Evolutionary conservation across 2,113 vertebrate genomes (phyloP), one percentile per base, ranked within the genome.

Genomic region (Oncorhynchus masou): DNA sequence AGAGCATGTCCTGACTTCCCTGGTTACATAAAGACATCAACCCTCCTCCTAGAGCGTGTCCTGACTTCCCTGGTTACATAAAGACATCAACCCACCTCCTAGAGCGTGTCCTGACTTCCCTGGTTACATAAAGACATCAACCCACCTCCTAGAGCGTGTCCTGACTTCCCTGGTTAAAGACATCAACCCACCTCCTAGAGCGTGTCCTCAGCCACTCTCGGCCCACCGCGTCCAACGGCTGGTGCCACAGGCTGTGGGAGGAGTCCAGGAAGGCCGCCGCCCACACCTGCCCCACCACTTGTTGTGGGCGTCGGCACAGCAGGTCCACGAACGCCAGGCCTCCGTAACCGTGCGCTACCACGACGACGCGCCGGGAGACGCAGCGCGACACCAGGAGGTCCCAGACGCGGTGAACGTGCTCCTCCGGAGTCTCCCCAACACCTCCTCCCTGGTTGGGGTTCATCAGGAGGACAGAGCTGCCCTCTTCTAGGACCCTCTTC

Each of bases 311-410:
- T 22, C 65, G 86, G 72, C 89, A 79, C 29, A 95, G 86, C 25
- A 95, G 84, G 75, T 96, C 91, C 54, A 94, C 86, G 4, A 96
- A 95, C 9, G 91, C 93, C 77, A 94, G 82, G 3, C 94, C 94
- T 20, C 94, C 94, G 0, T 94, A 93, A 57, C 94, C 94, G 0
- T 94, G 93, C 54, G 88, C 91, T 60, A 94, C 78, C 69, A 95
- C 93, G 4, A 88, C 89, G 49, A 95, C 84, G 0, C 90, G 84
- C 29, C 81, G 81, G 4, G 90, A 87, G 48, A 78, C 15, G 0
- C 87, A 89, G n/a, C 83, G 90, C 4, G 91, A 88, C 73, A 95
- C 90, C 73, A 95, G 88, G 49, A 87, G 75, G 75, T 95, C 92
- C 94, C 94, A 95, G 16, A 93, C 81, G 0, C 92, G 86, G 9